Evolutionary conservation across 2,113 vertebrate species (phyloP).

Genomic region (Zeus faber): DNA sequence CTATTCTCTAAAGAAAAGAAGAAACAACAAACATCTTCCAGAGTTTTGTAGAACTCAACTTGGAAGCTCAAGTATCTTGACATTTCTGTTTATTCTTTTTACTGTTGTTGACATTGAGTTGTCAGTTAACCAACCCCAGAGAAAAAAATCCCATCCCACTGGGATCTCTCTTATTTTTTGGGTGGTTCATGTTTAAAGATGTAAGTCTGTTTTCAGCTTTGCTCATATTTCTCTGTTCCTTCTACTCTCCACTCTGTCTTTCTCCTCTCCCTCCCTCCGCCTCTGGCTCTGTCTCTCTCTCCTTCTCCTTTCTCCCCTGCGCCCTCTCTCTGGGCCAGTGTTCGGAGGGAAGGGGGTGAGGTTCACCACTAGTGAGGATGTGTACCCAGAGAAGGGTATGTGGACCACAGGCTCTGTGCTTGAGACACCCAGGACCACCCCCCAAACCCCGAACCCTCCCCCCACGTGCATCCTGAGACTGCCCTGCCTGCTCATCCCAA

Average conservation of each 20-base stretch:
- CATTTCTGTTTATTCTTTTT: too few relatives aligned
- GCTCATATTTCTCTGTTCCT: slow-evolving; percentile 55
- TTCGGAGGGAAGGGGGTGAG: slow-evolving; percentile 98
- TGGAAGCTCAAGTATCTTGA: too few relatives aligned
- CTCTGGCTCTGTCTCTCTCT: slow-evolving; percentile 38
- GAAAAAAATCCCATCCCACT: too few relatives aligned
- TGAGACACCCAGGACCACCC: slow-evolving; percentile 52
- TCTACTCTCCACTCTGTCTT: slow-evolving; percentile 19
- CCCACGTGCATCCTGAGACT: slow-evolving; percentile 61
- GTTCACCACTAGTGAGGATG: slow-evolving; percentile 99
- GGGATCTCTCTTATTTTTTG: too few relatives aligned
- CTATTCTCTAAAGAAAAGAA: too few relatives aligned
- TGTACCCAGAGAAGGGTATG: slow-evolving; percentile 99
- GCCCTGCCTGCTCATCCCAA: slow-evolving; percentile 59
- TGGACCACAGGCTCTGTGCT: slow-evolving; percentile 64
- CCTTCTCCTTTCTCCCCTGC: slow-evolving; percentile 29
- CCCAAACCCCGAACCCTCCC: slow-evolving; percentile 17
- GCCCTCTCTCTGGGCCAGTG: slow-evolving; percentile 81
- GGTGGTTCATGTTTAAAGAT: background rate
- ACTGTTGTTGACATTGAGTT: too few relatives aligned
- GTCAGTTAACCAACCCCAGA: too few relatives aligned
- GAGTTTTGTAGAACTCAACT: too few relatives aligned
- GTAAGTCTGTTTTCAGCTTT: slow-evolving; percentile 36
- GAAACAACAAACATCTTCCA: too few relatives aligned
- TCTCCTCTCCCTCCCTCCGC: slow-evolving; percentile 37